phyloP scores from a whole-genome alignment of 2,113 vertebrate genomes.

The Marmota monax region DNA sequence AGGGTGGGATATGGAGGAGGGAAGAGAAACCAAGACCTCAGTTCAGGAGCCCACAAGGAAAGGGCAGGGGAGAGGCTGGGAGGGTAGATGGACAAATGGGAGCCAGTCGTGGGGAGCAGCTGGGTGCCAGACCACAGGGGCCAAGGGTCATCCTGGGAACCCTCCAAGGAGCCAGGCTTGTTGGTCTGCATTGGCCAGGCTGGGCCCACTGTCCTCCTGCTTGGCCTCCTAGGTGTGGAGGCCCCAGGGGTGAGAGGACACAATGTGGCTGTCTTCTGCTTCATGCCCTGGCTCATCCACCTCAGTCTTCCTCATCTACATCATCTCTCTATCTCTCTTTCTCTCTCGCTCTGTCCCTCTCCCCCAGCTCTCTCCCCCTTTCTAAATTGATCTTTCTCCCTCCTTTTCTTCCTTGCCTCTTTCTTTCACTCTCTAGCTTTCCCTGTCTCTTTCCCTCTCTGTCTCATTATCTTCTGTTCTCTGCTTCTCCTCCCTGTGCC shows the following conservation, averaged over 20 bases:
- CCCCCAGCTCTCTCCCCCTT: not conserved
- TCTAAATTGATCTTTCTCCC: not conserved
- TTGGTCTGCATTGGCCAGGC: not conserved
- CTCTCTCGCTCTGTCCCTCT: not conserved
- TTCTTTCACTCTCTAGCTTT: not conserved
- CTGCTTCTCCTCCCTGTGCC: not conserved
- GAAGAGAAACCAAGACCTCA: not conserved
- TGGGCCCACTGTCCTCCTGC: not conserved
- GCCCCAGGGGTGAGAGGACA: not conserved
- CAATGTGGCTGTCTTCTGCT: fast-evolving
- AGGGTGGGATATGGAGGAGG: fast-evolving
- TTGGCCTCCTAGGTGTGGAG: not conserved
- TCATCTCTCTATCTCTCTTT: not conserved
- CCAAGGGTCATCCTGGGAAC: not conserved
- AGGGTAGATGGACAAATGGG: fast-evolving
- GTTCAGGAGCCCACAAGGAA: not conserved
- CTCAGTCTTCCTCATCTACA: not conserved
- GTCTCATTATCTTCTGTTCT: not conserved
- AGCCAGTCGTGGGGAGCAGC: not conserved
- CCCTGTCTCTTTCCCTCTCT: not conserved
- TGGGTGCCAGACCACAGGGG: not conserved
- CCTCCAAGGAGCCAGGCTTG: not conserved
- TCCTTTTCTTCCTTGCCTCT: no score
- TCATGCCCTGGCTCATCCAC: fast-evolving
- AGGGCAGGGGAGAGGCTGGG: no score